Evolutionary conservation across 1,140 invertebrate species (phyloP).

Genomic region (Adoxophyes honmai): DNA sequence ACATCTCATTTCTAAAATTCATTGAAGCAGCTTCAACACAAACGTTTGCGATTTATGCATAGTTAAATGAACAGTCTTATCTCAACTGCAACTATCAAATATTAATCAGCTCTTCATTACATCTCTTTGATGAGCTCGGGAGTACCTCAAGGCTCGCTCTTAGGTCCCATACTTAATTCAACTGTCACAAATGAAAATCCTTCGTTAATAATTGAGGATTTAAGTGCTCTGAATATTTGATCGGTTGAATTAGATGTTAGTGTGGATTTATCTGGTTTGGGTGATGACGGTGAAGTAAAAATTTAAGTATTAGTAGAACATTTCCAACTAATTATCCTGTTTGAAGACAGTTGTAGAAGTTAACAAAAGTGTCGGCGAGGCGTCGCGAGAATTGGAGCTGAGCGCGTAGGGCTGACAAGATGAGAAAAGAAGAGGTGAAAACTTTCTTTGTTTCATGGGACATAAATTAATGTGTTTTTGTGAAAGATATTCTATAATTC

Average conservation of each 20-base stretch:
- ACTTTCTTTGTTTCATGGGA: too few species aligned
- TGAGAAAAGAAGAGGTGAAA: too few species aligned
- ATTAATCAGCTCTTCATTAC: neutral
- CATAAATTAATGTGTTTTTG: too few species aligned
- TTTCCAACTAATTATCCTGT: conserved; percentile 10
- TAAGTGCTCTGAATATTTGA: neutral
- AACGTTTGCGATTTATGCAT: too few species aligned
- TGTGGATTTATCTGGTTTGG: neutral
- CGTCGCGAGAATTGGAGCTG: neutral
- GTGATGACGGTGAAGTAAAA: neutral
- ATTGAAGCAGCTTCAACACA: too few species aligned
- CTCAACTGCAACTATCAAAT: neutral
- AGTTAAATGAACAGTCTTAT: too few species aligned
- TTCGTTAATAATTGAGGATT: neutral
- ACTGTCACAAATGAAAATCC: neutral
- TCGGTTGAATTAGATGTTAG: neutral
- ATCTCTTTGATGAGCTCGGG: neutral
- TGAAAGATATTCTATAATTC: too few species aligned
- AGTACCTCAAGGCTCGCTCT: neutral
- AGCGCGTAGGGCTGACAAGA: neutral
- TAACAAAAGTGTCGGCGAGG: neutral
- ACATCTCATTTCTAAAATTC: too few species aligned
- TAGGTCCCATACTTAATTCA: neutral
- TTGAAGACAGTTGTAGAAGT: neutral
- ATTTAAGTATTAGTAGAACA: neutral